Evolutionary conservation across 2,888 invertebrate genomes (phyloP).

Genomic region (Entomobrya proxima): DNA sequence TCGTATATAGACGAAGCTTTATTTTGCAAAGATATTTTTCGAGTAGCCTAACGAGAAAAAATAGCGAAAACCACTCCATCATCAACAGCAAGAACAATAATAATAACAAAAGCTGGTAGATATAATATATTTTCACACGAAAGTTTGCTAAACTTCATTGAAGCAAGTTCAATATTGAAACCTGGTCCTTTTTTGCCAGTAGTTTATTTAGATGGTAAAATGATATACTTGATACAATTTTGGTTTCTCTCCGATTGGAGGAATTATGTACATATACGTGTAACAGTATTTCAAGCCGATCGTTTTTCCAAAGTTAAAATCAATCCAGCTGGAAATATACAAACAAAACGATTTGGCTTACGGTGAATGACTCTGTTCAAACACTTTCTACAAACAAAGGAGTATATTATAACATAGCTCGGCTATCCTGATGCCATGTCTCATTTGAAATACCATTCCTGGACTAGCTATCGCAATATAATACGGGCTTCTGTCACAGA

Average conservation of each 20-base stretch:
- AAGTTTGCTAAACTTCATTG: constrained; percentile 35
- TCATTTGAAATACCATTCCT: too few relatives aligned
- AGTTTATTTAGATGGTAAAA: background rate
- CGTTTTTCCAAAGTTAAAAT: constrained; percentile 23
- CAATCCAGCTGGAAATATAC: constrained; percentile 30
- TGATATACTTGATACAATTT: background rate
- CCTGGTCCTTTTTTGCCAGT: background rate
- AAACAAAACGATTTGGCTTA: constrained; percentile 25
- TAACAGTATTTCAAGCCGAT: constrained; percentile 26
- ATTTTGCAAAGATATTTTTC: constrained; percentile 9
- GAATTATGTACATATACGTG: background rate
- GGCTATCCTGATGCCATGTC: too few relatives aligned
- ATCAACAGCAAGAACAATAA: constrained; percentile 9
- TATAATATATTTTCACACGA: constrained; percentile 48
- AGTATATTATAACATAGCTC: background rate
- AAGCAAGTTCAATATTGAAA: background rate
- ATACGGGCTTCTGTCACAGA: too few relatives aligned
- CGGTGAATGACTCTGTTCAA: constrained; percentile 1
- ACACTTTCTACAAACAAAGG: constrained; percentile 8
- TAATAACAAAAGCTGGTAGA: too few relatives aligned
- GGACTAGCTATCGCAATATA: too few relatives aligned
- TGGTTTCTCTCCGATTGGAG: constrained; percentile 6
- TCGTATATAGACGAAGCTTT: background rate
- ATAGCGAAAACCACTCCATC: background rate
- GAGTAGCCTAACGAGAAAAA: background rate